These are phyloP conservation scores for Amblyjoppa proteus DNA, from an alignment of 2,888 invertebrate genomes.

Conservation along the genomic window DNA sequence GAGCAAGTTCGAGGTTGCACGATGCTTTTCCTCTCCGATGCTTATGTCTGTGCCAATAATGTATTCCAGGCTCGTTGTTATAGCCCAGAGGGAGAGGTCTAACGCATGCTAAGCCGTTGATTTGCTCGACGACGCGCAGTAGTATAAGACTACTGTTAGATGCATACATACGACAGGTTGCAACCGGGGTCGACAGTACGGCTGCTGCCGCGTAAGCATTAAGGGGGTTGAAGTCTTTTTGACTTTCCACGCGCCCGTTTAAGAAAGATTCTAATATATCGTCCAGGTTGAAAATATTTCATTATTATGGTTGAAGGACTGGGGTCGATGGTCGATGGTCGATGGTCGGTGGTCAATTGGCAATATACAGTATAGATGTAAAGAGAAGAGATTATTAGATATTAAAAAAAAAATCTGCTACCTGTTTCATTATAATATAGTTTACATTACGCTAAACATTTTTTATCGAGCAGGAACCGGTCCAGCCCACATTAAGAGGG, in stretches of 20 bases:
- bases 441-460: no score
- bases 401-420: no score
- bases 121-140: constrained; percentile 29
- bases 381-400: no score
- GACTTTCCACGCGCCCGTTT: background rate
- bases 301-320: background rate
- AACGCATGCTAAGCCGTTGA: constrained; percentile 44
- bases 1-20: constrained; percentile 65
- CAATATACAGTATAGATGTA: no score
- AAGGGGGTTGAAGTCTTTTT: background rate
- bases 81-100: constrained; percentile 25
- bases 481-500: background rate
- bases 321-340: no score
- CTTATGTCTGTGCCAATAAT: constrained; percentile 13
- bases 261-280: background rate
- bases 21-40: constrained; percentile 19
- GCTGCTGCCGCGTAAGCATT: background rate
- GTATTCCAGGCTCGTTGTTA: constrained; percentile 46
- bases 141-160: constrained; percentile 24
- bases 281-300: background rate
- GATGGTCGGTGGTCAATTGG: no score
- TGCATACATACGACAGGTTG: constrained; percentile 9
- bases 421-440: background rate
- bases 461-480: background rate
- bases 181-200: background rate